Evolutionary conservation across 2,888 invertebrate species (phyloP).

Genomic region (Blastobasis lacticolella): DNA sequence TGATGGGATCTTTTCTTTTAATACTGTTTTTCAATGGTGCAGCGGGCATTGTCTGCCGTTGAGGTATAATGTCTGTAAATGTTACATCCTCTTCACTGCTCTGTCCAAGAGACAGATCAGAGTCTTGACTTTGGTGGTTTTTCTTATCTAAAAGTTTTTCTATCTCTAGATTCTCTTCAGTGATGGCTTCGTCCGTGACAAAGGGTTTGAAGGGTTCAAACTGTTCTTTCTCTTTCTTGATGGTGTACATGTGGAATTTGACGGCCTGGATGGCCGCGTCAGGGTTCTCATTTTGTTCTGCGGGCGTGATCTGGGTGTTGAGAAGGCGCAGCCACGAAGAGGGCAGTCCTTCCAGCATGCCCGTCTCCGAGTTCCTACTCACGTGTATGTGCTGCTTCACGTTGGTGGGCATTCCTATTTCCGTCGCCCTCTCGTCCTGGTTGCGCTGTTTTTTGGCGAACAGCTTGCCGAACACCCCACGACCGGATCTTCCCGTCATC

Average conservation of each 20-base stretch:
- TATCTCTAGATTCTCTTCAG: constrained; percentile 88
- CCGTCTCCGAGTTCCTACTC: constrained; percentile 86
- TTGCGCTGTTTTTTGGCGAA: constrained; percentile 61
- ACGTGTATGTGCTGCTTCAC: constrained; percentile 92
- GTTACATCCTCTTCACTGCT: constrained; percentile 71
- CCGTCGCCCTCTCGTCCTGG: constrained; percentile 71
- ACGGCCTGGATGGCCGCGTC: constrained; percentile 92
- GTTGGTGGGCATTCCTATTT: constrained; percentile 89
- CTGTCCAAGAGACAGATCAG: constrained; percentile 65
- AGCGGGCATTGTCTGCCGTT: constrained; percentile 73
- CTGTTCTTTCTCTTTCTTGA: constrained; percentile 85
- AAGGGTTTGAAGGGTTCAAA: constrained; percentile 85
- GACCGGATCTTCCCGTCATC: constrained; percentile 66
- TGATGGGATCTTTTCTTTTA: constrained; percentile 54
- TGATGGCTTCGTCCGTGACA: constrained; percentile 85
- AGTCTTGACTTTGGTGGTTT: constrained; percentile 79
- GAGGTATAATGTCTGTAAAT: constrained; percentile 46
- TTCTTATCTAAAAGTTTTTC: constrained; percentile 83
- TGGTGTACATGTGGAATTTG: constrained; percentile 91
- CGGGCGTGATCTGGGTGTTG: constrained; percentile 87
- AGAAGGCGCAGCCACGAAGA: constrained; percentile 86
- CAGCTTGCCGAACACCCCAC: constrained; percentile 66
- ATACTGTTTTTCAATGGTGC: constrained; percentile 55
- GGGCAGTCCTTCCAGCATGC: constrained; percentile 90
- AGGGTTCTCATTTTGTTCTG: constrained; percentile 92